phyloP scores from a whole-genome alignment of 1,140 invertebrate species.

The Frieseomelitta varia region DNA sequence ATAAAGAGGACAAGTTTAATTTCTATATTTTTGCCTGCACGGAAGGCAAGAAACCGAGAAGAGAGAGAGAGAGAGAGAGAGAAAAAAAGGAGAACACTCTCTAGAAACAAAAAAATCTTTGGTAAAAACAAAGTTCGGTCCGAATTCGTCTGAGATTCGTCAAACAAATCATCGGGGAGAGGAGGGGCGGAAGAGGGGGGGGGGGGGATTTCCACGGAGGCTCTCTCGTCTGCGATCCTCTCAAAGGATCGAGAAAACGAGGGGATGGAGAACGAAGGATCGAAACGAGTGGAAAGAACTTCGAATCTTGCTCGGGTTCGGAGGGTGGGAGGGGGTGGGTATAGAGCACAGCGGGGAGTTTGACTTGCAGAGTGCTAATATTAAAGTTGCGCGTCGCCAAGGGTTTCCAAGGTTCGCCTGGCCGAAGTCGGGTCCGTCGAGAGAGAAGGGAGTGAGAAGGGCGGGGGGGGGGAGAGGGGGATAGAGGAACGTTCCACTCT shows the following conservation, averaged over 20 bases:
- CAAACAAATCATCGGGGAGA: slow-evolving; percentile 12
- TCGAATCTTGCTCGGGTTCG: slow-evolving; percentile 56
- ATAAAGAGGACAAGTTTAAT: background rate
- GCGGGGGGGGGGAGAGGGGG: too few species aligned
- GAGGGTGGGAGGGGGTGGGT: background rate
- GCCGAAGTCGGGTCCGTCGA: slow-evolving; percentile 17
- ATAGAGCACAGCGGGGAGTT: slow-evolving; percentile 41
- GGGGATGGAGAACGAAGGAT: background rate
- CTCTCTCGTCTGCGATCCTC: background rate
- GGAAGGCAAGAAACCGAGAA: background rate
- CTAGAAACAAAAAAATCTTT: background rate
- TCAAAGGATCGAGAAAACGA: background rate
- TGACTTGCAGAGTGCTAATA: slow-evolving; percentile 74
- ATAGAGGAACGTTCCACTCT: too few species aligned
- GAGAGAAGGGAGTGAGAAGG: background rate
- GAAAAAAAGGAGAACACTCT: background rate
- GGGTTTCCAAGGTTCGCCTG: background rate
- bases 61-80: background rate
- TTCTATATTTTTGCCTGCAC: background rate
- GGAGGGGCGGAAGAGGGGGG: too few species aligned
- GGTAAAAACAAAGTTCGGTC: background rate
- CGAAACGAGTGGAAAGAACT: slow-evolving; percentile 60
- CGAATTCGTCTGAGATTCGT: background rate
- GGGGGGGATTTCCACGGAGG: background rate
- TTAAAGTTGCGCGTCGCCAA: slow-evolving; percentile 61